Percentiles rank a stretch among this genome's conserved stretches.
These are phyloP conservation scores for Prunella himalayana DNA, from an alignment of 2,113 vertebrate species.

Conservation along the genomic window DNA sequence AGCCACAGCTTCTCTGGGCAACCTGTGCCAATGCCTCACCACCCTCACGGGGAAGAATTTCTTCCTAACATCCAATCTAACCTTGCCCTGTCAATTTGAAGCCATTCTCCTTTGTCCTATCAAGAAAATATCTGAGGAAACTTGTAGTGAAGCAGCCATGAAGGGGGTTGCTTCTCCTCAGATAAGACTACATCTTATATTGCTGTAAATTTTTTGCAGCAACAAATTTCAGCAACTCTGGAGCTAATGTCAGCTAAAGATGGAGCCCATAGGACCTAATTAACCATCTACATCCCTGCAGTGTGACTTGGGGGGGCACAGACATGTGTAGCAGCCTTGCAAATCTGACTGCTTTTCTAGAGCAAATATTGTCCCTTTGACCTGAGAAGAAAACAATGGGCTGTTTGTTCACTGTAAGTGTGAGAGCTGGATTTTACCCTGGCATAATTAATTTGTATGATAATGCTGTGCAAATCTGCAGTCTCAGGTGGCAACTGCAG, in stretches of 20 bases:
- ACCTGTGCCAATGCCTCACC: neutral
- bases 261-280: neutral
- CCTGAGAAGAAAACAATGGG: neutral
- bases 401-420: neutral
- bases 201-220: neutral
- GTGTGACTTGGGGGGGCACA: rapidly evolving
- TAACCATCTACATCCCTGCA: rapidly evolving
- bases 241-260: neutral
- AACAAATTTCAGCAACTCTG: neutral
- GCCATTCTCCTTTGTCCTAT: neutral
- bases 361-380: neutral
- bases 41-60: neutral
- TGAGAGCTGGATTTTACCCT: neutral
- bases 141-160: rapidly evolving
- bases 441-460: neutral
- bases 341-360: neutral
- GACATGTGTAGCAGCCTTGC: neutral
- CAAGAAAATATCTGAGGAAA: neutral
- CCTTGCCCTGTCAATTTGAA: neutral
- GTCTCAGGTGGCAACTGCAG: neutral
- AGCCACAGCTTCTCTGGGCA: neutral
- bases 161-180: neutral
- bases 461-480: neutral
- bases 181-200: neutral
- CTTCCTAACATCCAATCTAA: neutral